Percentiles rank a stretch among this genome's conserved stretches.
These are phyloP conservation scores for Raphicerus campestris DNA, from an alignment of 2,113 vertebrate species.

Conservation along the genomic window DNA sequence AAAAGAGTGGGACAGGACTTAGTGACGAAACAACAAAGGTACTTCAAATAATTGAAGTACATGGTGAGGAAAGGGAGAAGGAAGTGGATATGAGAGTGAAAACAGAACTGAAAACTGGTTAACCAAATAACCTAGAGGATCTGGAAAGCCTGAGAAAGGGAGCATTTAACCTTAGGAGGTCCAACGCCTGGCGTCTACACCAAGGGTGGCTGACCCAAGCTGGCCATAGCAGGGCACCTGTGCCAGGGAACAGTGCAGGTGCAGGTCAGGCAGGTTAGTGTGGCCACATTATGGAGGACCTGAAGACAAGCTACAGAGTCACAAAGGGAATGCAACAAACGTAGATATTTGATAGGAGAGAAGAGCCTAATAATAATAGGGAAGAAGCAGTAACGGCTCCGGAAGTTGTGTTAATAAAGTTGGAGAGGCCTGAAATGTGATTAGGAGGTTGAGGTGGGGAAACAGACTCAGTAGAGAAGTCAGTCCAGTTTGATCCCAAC, in stretches of 20 bases:
- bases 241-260: background rate
- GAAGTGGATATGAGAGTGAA: background rate
- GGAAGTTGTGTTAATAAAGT: background rate
- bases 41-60: background rate
- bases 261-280: background rate
- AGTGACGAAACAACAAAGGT: background rate
- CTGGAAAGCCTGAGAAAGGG: background rate
- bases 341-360: background rate
- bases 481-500: background rate
- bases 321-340: background rate
- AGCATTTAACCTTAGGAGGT: background rate
- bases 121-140: background rate
- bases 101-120: background rate
- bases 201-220: background rate
- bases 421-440: background rate
- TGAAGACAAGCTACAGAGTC: background rate
- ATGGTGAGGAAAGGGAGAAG: background rate
- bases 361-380: background rate
- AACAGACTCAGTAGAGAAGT: background rate
- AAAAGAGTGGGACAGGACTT: background rate
- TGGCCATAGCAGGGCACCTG: background rate
- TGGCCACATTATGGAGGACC: background rate
- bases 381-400: background rate
- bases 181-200: background rate
- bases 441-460: background rate